Evolutionary conservation across 2,888 invertebrate genomes (phyloP).

Genomic region (Caenorhabditis wallacei): DNA sequence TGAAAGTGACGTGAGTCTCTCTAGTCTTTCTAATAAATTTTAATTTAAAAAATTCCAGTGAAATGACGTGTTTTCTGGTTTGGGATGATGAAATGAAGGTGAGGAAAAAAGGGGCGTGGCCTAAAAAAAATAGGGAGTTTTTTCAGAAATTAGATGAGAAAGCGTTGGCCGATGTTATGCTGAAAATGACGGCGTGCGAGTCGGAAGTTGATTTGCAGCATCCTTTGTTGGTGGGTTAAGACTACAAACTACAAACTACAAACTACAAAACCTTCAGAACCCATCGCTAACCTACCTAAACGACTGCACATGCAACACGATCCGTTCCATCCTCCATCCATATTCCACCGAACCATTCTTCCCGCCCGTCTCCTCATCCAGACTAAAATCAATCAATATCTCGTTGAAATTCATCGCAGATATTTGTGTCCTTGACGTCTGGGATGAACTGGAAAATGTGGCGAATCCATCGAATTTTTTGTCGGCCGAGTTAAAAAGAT

Average conservation of each 20-base stretch:
- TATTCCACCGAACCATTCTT: constrained; percentile 51
- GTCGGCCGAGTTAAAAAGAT: constrained; percentile 48
- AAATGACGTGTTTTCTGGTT: constrained; percentile 69
- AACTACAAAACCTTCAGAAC: constrained; percentile 9
- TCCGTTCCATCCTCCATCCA: constrained; percentile 30
- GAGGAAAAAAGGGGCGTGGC: constrained; percentile 1
- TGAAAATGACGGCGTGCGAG: constrained; percentile 61
- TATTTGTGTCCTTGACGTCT: constrained; percentile 66
- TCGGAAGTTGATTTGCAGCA: constrained; percentile 59
- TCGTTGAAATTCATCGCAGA: constrained; percentile 66
- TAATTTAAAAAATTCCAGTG: constrained; percentile 46
- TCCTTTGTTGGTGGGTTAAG: constrained; percentile 39
- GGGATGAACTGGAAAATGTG: constrained; percentile 61
- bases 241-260: too few relatives aligned
- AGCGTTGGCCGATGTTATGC: constrained; percentile 51
- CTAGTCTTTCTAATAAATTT: background rate
- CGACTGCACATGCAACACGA: constrained; percentile 53
- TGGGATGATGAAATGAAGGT: constrained; percentile 68
- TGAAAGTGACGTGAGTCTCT: constrained; percentile 57
- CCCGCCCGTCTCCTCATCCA: constrained; percentile 52
- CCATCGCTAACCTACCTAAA: constrained; percentile 48
- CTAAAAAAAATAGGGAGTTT: background rate
- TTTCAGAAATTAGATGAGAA: constrained; percentile 54
- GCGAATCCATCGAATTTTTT: constrained; percentile 49
- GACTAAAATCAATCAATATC: constrained; percentile 64